Evolutionary conservation across 2,888 invertebrate species (phyloP), one percentile per base, ranked within the genome.

Genomic region (Acanthosepion pharaonis): DNA sequence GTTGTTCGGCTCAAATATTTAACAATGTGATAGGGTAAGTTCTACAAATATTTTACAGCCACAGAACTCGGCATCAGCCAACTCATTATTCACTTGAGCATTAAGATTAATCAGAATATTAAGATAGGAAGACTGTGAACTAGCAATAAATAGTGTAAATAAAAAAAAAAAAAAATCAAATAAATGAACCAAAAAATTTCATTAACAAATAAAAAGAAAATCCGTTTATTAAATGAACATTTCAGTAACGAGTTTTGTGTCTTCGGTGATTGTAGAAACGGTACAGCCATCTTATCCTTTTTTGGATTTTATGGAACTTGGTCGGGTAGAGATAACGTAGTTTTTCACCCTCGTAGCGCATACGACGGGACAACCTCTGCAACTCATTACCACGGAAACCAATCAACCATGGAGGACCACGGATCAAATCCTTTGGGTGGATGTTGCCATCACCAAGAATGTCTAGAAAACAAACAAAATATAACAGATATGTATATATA

Each of bases 301-400:
- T 97, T 55, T 95, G 95, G 42, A 97, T 96, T 9, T 96, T 95
- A 78, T 96, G 96, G 94, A 96, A 96, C 94, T 96, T 95, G 25
- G 96, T 95, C 0, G 97, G 97, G 94, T 96, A 96, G 11, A 96
- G 95, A 20, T 96, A 95, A 94, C 95, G 95, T 20, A 97, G 95
- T 55, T 95, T 95, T 1, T 95, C 94, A 5, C 97, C 97, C 64
- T 96, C 95, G 93, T 96, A 96, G 51, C 95, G 96, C 94, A 97
- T 94, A 78, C 96, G 95, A 18, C 97, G 95, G 1, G 96, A 94
- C 23, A 97, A 95, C 33, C 97, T 95, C 95, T 97, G 97, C 93
- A 97, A 98, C 97, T 99, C 99, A 97, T 98, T 98, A 0, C 99
- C 99, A 33, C 98, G 98, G 94, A 99, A 98, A 94, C 99, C 99